Conservation (phyloP, 2,113 vertebrate species). For the Tetrao urogallus region DNA sequence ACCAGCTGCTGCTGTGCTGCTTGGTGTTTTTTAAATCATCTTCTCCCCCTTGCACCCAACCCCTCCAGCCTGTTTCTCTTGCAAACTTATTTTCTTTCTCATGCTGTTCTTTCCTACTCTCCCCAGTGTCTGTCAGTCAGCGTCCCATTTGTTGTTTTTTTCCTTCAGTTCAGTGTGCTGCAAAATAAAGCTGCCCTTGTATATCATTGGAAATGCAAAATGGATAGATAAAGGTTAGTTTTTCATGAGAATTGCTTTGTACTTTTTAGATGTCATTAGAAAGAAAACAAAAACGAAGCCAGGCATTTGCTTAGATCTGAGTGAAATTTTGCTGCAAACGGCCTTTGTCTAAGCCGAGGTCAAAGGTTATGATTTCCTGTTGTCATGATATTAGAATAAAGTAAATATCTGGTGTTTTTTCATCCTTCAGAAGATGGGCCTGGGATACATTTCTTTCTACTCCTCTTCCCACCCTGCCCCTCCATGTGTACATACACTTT, state of each 20-base stretch:
- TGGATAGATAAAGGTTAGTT: neutral
- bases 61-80: fast-evolving
- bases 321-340: neutral
- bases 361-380: neutral
- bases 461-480: too few species aligned
- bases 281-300: neutral
- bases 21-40: neutral
- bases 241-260: neutral
- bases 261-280: neutral
- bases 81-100: neutral
- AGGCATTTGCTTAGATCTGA: neutral
- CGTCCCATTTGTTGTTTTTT: neutral
- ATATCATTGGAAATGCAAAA: neutral
- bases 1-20: conserved; percentile 37
- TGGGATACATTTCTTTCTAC: neutral
- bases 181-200: neutral
- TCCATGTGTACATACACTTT: neutral
- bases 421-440: neutral
- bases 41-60: neutral
- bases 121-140: neutral
- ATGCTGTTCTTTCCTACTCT: neutral
- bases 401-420: neutral
- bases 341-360: neutral
- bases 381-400: neutral
- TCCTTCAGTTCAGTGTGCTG: neutral